Base-by-base conservation (phyloP, 2,797 vertebrate species). In the Sparus aurata region DNA sequence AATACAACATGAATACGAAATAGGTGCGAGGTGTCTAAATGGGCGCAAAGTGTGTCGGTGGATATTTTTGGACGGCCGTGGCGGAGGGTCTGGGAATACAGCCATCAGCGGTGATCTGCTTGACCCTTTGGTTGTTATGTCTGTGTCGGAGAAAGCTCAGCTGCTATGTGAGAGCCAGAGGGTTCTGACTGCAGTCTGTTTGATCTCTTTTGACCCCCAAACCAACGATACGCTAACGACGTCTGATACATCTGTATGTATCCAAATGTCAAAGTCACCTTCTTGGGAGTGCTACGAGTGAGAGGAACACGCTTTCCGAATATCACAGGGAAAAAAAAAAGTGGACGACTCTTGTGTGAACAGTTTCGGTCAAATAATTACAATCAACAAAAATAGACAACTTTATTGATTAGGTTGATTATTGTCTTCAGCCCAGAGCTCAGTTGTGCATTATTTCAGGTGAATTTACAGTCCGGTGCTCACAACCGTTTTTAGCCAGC, bases 331-430 rank as follows among this genome's bases (percentile, higher is more conserved):
- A 30, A 30, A 46, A 8, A 9, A 30, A 46, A 69, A 46, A 41
- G 2, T 10, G 1, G 22, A 38, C 17, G 18, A 55, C 5, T 52
- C 22, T 41, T 8, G 9, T 41, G 25, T 53, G 12, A 52, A 17
- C 4, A 25, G 15, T 0, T 25, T 18, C 3, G 65, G 84, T 17
- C 46, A 82, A 86, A 77, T 1, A 38, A 76, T 30, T 18, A 76
- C 66, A 73, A 78, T 20, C 23, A 49, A 45, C 87, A 89, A 92
- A 94, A 94, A 93, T 89, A 92, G 75, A 89, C 62, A 83, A 74
- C 69, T 92, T 92, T 92, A 94, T 93, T 93, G 80, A 82, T 83
- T 66, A 18, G 43, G 87, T 84, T 64, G 73, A 79, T 89, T 67
- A 69, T 20, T 72, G 79, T 89, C 52, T 61, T 79, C 60, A 89